These are phyloP conservation scores for Esox lucius DNA, from an alignment of 2,797 vertebrate genomes.

Conservation along the genomic window DNA sequence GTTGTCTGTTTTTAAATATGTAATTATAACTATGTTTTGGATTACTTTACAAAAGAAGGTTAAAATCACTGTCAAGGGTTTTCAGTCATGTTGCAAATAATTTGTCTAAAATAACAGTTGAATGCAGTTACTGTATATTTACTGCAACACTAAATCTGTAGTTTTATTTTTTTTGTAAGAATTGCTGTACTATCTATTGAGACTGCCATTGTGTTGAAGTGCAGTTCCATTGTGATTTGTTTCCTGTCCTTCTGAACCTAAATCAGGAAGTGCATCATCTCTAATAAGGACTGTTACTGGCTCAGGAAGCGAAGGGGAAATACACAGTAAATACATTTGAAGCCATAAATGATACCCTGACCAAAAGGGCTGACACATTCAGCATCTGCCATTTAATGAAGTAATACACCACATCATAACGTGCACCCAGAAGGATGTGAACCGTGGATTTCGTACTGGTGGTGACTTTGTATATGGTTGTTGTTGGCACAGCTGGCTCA, in stretches of 20 bases:
- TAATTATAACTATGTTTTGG: not conserved
- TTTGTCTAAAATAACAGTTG: too few species aligned
- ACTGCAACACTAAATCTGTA: not conserved
- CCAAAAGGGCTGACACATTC: not conserved
- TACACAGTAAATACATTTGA: not conserved
- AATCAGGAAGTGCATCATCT: constrained; percentile 70
- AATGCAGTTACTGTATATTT: too few species aligned
- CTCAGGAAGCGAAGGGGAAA: constrained; percentile 17
- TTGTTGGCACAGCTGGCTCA: too few species aligned
- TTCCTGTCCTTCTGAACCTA: too few species aligned
- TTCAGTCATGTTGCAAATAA: too few species aligned
- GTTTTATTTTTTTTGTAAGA: not conserved
- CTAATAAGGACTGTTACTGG: constrained; percentile 58
- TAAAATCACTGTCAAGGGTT: too few species aligned
- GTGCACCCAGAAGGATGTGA: constrained; percentile 1
- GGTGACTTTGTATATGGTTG: too few species aligned
- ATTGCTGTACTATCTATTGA: constrained; percentile 23
- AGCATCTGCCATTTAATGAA: constrained; percentile 20
- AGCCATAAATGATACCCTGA: constrained; percentile 19
- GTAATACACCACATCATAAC: constrained; percentile 3
- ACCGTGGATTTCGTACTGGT: too few species aligned
- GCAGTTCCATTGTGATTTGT: constrained; percentile 52
- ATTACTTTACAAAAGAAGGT: not conserved
- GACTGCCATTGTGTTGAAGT: constrained; percentile 25
- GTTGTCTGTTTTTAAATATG: too few species aligned